These are phyloP conservation scores for Atta colombica DNA, from an alignment of 1,140 invertebrate species.

Conservation along the genomic window DNA sequence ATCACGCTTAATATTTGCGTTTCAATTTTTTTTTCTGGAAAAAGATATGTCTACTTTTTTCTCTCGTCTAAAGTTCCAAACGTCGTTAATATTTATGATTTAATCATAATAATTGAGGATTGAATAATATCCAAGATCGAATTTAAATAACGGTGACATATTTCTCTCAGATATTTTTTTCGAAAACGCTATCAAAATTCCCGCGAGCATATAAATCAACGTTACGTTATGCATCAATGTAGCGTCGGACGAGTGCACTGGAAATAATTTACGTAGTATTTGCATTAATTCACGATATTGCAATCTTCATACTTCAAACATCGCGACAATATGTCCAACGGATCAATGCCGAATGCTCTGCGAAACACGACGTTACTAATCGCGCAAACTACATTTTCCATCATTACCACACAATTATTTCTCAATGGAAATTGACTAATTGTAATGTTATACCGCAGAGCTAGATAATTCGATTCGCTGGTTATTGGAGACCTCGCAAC, in stretches of 20 bases:
- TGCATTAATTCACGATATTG: slow-evolving; percentile 16
- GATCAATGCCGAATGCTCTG: slow-evolving; percentile 9
- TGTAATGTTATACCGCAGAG: not conserved
- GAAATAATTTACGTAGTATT: slow-evolving; percentile 37
- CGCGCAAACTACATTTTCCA: slow-evolving; percentile 24
- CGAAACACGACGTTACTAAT: slow-evolving; percentile 6
- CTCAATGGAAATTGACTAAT: slow-evolving; percentile 36
- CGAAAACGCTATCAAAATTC: slow-evolving; percentile 1
- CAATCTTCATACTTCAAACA: slow-evolving; percentile 23
- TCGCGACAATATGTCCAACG: not conserved
- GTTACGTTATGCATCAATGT: slow-evolving; percentile 37
- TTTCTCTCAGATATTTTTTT: not conserved
- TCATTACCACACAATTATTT: slow-evolving; percentile 27
- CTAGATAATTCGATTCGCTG: slow-evolving; percentile 26
- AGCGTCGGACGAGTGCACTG: not conserved
- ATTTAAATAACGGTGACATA: not conserved
- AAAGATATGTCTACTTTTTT: not conserved
- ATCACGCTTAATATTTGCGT: not conserved
- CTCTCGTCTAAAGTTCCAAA: not conserved
- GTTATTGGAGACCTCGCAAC: not conserved
- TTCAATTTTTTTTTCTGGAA: not conserved
- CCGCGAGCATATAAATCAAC: slow-evolving; percentile 27
- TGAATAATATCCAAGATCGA: not conserved
- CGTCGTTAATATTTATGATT: not conserved
- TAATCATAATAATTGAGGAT: not conserved